A percentile compares a stretch with the other conserved stretches of the same genome.
These are phyloP conservation scores for Xestia ashworthii DNA, from an alignment of 2,888 invertebrate genomes.

Conservation along the genomic window DNA sequence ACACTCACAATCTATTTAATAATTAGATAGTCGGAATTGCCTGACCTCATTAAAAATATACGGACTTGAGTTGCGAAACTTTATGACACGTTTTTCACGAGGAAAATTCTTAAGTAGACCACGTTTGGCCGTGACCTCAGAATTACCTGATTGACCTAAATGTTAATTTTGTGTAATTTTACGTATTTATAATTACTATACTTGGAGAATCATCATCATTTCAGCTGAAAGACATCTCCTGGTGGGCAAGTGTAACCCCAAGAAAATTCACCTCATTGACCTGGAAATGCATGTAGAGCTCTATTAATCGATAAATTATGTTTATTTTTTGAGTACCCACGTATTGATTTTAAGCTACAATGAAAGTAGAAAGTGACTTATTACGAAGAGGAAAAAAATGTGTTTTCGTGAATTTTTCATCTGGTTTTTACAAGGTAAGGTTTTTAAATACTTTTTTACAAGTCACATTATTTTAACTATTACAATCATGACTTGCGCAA, in stretches of 20 bases:
- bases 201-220: background rate
- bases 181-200: background rate
- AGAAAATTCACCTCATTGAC: background rate
- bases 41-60: background rate
- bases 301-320: background rate
- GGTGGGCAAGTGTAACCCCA: background rate
- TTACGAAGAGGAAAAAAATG: background rate
- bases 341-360: background rate
- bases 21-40: background rate
- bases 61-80: background rate
- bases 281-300: background rate
- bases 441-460: background rate
- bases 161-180: background rate
- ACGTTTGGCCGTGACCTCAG: background rate
- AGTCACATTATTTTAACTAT: background rate
- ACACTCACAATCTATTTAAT: background rate
- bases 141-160: background rate
- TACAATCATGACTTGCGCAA: background rate
- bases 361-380: background rate
- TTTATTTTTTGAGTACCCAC: background rate
- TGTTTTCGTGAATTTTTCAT: background rate
- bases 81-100: background rate
- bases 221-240: background rate
- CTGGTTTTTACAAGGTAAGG: background rate
- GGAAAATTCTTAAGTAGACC: background rate